These are phyloP conservation scores for Myanophis thanlyinensis DNA, from an alignment of 2,113 vertebrate species.

Conservation along the genomic window DNA sequence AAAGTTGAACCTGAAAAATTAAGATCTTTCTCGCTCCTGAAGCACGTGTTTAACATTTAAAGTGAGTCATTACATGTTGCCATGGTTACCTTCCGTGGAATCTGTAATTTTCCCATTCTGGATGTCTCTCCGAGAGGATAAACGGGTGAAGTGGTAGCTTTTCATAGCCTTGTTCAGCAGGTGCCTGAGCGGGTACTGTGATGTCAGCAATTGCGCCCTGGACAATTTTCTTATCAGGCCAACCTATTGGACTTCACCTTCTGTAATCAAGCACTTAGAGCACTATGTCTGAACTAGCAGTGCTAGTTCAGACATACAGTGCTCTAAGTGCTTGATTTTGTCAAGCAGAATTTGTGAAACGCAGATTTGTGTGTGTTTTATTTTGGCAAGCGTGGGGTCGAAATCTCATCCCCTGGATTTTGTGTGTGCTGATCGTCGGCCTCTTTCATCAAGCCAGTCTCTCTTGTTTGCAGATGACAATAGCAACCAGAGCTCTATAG, in stretches of 20 bases:
- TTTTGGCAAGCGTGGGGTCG: too few relatives aligned
- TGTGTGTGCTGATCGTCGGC: not conserved
- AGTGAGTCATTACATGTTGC: conserved; percentile 17
- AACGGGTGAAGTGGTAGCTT: not conserved
- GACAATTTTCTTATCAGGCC: not conserved
- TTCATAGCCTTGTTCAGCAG: not conserved
- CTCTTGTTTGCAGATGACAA: conserved; percentile 82
- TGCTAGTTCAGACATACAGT: too few relatives aligned
- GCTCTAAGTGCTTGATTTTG: too few relatives aligned
- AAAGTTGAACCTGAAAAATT: conserved; percentile 13
- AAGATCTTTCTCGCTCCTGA: not conserved
- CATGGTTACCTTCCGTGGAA: conserved; percentile 18
- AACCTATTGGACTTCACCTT: not conserved
- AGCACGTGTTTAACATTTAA: not conserved
- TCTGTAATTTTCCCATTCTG: conserved; percentile 33
- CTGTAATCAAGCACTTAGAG: not conserved
- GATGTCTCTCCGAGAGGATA: conserved; percentile 2
- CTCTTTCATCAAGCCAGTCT: not conserved
- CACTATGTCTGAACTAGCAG: not conserved
- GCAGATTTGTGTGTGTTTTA: not conserved
- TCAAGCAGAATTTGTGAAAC: not conserved
- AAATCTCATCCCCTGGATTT: not conserved
- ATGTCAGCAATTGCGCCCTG: not conserved
- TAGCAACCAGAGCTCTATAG: conserved; percentile 98
- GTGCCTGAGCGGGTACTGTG: not conserved